Conservation (phyloP, 1,140 invertebrate genomes). For the Lepidurus arcticus region DNA sequence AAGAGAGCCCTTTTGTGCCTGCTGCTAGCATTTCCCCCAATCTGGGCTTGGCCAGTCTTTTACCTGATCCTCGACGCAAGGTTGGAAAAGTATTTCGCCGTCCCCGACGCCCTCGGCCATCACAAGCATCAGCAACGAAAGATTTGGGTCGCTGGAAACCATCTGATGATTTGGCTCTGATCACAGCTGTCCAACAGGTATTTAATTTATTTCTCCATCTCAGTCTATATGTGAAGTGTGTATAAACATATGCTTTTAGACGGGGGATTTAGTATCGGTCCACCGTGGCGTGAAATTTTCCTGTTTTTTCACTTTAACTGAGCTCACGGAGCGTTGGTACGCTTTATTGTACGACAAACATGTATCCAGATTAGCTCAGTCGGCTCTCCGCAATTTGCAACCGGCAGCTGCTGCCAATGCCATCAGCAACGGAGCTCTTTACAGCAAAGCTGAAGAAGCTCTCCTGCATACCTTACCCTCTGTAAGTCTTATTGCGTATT, state of each 20-base stretch:
- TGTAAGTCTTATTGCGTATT: conserved; percentile 54
- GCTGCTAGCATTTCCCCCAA: conserved; percentile 36
- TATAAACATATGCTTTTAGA: conserved; percentile 47
- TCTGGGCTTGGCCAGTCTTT: conserved; percentile 47
- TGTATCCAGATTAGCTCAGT: conserved; percentile 76
- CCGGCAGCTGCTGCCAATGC: conserved; percentile 72
- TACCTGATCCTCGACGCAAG: conserved; percentile 36
- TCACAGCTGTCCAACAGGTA: conserved; percentile 88
- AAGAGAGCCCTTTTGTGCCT: conserved; percentile 37
- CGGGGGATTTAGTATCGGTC: conserved; percentile 78
- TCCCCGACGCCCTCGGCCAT: conserved; percentile 45
- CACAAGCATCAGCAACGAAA: conserved; percentile 62
- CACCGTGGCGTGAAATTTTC: conserved; percentile 93
- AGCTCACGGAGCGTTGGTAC: conserved; percentile 94
- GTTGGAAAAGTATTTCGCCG: conserved; percentile 35
- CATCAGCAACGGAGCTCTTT: conserved; percentile 82
- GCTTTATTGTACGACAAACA: conserved; percentile 86
- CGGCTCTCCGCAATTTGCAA: conserved; percentile 88
- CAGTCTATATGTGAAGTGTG: not conserved
- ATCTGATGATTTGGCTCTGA: conserved; percentile 88
- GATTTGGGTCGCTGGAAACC: conserved; percentile 95
- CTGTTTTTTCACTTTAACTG: conserved; percentile 85
- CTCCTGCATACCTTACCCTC: conserved; percentile 73
- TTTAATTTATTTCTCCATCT: conserved; percentile 38
- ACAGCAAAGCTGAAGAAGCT: conserved; percentile 82